Percentiles rank a stretch among this genome's conserved stretches.
Evolutionary conservation across 2,888 invertebrate genomes (phyloP).

Genomic region (Amiota communis): DNA sequence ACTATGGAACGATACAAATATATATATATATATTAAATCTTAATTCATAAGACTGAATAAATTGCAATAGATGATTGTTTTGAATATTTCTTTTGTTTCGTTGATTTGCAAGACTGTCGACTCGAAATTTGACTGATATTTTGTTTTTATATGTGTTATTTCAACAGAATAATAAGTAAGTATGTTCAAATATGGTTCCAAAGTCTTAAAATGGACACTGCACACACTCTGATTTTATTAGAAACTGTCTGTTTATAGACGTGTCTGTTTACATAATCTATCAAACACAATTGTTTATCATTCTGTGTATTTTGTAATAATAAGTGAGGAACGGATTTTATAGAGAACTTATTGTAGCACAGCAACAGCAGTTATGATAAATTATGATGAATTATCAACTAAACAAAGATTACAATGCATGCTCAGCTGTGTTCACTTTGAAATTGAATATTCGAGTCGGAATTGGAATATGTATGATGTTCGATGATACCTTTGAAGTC

Average conservation of each 20-base stretch:
- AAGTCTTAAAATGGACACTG: no score
- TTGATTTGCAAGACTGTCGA: not conserved
- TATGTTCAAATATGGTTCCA: no score
- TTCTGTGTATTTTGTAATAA: not conserved
- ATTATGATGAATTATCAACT: not conserved
- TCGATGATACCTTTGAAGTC: slow-evolving; percentile 55
- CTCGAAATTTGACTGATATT: not conserved
- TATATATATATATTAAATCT: no score
- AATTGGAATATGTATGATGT: slow-evolving; percentile 64
- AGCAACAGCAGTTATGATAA: not conserved
- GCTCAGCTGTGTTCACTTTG: slow-evolving; percentile 56
- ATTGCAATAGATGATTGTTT: no score
- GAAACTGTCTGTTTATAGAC: no score
- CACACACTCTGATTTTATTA: no score
- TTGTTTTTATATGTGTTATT: not conserved
- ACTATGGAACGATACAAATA: no score
- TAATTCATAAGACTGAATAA: no score
- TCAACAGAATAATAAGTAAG: not conserved
- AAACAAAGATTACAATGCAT: not conserved
- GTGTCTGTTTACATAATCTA: no score
- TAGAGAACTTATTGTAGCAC: no score
- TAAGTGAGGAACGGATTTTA: not conserved
- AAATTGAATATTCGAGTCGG: slow-evolving; percentile 64
- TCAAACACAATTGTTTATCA: no score
- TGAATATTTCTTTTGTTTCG: no score